These are phyloP conservation scores for Erythrolamprus reginae DNA, from an alignment of 2,113 vertebrate species.

Conservation along the genomic window DNA sequence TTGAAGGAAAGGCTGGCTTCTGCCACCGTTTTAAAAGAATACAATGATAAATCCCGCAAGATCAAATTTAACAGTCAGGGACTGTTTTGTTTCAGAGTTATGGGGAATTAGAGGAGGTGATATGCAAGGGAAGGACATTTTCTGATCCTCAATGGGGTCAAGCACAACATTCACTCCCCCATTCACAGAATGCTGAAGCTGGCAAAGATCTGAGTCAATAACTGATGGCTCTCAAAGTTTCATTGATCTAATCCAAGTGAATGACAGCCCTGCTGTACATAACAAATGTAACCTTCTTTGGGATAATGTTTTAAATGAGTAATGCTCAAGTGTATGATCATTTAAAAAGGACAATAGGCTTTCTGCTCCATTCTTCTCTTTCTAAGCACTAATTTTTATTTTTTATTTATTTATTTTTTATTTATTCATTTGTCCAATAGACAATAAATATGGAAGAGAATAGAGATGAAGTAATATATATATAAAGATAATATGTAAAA, in stretches of 20 bases:
- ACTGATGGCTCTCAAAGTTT: not conserved
- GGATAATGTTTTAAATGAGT: not conserved
- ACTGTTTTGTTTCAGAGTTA: slow-evolving; percentile 31
- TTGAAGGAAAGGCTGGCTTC: slow-evolving; percentile 13
- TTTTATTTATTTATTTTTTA: no score
- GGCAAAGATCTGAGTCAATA: slow-evolving; percentile 25
- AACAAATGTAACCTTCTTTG: not conserved
- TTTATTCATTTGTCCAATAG: no score
- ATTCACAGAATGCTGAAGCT: slow-evolving; percentile 5
- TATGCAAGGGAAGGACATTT: slow-evolving; percentile 24
- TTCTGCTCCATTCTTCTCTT: not conserved
- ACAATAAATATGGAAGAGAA: no score
- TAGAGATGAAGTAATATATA: no score
- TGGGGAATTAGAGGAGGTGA: slow-evolving; percentile 20
- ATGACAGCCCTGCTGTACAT: not conserved
- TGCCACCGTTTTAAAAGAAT: slow-evolving; percentile 15
- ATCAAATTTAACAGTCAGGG: not conserved
- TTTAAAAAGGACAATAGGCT: not conserved
- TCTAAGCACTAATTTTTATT: not conserved
- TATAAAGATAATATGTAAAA: no score
- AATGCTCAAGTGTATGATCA: not conserved
- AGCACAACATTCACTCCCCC: slow-evolving; percentile 14
- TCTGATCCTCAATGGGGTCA: slow-evolving; percentile 6
- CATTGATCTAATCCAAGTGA: slow-evolving; percentile 6
- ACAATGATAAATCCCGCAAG: slow-evolving; percentile 13